Conservation (phyloP, 2,113 vertebrate species). For the Irena cyanogastra region DNA sequence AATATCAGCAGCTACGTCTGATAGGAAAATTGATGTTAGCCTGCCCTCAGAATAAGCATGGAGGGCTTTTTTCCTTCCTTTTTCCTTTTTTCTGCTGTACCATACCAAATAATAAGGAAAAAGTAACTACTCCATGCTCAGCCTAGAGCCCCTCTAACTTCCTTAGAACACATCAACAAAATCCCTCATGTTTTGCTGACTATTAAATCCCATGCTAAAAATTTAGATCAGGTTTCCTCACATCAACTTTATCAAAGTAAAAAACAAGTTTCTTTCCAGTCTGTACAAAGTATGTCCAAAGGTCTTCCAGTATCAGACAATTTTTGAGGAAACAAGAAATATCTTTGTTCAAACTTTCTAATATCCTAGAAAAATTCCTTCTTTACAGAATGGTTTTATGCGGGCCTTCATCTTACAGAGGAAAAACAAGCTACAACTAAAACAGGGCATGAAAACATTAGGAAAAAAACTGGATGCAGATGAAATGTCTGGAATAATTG, state of each 20-base stretch:
- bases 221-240: neutral
- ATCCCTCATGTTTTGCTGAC: neutral
- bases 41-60: neutral
- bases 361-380: neutral
- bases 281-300: neutral
- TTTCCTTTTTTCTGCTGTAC: neutral
- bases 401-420: neutral
- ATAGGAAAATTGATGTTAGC: neutral
- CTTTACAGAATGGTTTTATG: neutral
- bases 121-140: neutral
- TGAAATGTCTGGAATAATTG: neutral
- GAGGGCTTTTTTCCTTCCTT: neutral
- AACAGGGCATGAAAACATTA: neutral
- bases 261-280: neutral
- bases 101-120: neutral
- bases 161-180: neutral
- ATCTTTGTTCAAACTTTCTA: neutral
- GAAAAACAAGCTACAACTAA: neutral
- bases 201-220: neutral
- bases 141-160: neutral
- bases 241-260: neutral
- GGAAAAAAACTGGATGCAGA: neutral
- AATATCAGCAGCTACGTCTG: neutral
- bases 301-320: neutral
- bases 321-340: neutral